phyloP scores from a whole-genome alignment of 2,888 invertebrate genomes.

The Tiphia femorata region DNA sequence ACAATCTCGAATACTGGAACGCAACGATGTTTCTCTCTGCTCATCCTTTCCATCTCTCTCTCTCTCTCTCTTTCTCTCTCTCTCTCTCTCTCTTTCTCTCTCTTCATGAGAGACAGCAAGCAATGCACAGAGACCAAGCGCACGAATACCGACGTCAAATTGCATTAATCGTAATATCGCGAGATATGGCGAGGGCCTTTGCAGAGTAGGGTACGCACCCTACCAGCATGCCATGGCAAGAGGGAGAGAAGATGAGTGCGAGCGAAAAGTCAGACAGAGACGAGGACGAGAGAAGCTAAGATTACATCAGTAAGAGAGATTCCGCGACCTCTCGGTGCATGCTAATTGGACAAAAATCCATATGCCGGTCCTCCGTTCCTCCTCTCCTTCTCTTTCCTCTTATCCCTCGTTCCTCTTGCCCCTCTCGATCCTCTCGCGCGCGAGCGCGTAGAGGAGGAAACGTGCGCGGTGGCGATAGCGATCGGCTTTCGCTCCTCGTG shows the following conservation, averaged over 20 bases:
- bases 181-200: constrained; percentile 31
- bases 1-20: too few species aligned
- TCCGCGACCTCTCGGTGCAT: constrained; percentile 50
- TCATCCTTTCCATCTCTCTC: background rate
- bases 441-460: constrained; percentile 48
- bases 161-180: constrained; percentile 54
- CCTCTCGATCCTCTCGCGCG: background rate
- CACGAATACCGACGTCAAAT: constrained; percentile 48
- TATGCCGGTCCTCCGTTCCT: constrained; percentile 18
- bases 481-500: constrained; percentile 55
- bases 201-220: too few species aligned
- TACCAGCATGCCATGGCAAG: too few species aligned
- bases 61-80: constrained; percentile 1
- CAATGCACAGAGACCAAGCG: background rate
- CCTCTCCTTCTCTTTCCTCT: constrained; percentile 20
- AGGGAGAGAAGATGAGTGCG: too few species aligned
- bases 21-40: too few species aligned
- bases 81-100: background rate
- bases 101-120: background rate
- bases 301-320: constrained; percentile 44
- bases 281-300: too few species aligned
- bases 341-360: constrained; percentile 58
- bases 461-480: constrained; percentile 48
- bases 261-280: too few species aligned
- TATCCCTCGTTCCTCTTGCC: background rate